These are phyloP conservation scores for Fulica atra DNA, from an alignment of 2,113 vertebrate species.

Conservation along the genomic window DNA sequence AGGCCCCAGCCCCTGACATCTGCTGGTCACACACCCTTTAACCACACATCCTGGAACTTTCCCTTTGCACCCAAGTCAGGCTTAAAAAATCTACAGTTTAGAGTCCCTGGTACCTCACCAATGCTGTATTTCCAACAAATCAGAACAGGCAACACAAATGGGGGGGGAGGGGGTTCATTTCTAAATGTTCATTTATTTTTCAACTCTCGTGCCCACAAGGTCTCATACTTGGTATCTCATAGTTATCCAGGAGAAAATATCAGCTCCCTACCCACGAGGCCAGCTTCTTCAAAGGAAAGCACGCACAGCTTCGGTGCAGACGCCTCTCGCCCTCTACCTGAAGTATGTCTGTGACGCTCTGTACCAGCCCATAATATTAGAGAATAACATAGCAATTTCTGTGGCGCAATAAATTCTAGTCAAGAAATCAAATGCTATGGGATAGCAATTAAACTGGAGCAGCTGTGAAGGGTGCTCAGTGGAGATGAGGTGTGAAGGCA, in stretches of 20 bases:
- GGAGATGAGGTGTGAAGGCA: neutral
- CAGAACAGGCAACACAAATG: neutral
- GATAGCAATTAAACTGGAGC: neutral
- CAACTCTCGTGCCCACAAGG: neutral
- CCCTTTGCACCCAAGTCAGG: neutral
- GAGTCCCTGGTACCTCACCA: neutral
- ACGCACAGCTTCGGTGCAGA: rapidly evolving
- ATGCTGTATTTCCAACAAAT: neutral
- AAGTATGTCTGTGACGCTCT: neutral
- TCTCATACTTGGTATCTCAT: neutral
- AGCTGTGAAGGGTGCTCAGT: neutral
- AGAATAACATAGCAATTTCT: neutral
- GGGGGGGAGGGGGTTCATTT: rapidly evolving
- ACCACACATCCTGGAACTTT: neutral
- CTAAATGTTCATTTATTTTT: neutral
- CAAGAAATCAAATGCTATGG: neutral
- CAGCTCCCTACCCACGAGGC: neutral
- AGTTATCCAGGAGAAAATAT: neutral
- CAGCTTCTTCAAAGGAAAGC: neutral
- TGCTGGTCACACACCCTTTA: neutral
- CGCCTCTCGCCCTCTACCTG: neutral
- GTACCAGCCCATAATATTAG: neutral
- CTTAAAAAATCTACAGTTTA: neutral
- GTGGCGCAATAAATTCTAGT: neutral
- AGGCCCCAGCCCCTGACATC: neutral